Percentiles rank a stretch among this genome's conserved stretches.
These are phyloP conservation scores for Danionella cerebrum DNA, from an alignment of 2,113 vertebrate species.

Conservation along the genomic window DNA sequence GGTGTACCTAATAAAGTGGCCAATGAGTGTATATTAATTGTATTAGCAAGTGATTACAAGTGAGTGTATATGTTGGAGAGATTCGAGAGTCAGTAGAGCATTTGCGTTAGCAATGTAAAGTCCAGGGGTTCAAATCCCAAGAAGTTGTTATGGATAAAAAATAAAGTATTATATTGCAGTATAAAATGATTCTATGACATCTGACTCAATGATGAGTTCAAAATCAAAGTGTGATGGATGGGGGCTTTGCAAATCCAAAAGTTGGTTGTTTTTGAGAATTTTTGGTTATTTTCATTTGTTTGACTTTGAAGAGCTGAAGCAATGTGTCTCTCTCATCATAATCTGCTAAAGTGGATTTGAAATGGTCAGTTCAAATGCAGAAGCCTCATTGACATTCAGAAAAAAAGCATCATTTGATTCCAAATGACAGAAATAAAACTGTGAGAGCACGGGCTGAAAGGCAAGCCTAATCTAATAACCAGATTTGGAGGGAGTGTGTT, in stretches of 20 bases:
- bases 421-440: not conserved
- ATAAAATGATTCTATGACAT: no score
- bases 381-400: not conserved
- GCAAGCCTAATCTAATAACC: constrained; percentile 15
- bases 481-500: not conserved
- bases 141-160: no score
- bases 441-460: not conserved
- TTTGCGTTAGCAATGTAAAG: no score
- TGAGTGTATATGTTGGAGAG: no score
- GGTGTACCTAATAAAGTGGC: no score
- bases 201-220: no score
- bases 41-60: no score
- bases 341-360: constrained; percentile 24
- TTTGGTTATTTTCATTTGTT: no score
- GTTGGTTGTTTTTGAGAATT: not conserved
- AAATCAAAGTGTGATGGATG: not conserved
- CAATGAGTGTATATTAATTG: no score
- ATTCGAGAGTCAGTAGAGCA: no score
- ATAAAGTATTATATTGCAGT: no score
- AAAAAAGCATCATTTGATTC: not conserved
- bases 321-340: not conserved
- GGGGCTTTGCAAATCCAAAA: not conserved
- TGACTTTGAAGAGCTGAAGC: not conserved
- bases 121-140: no score
- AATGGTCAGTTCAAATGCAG: constrained; percentile 14